These are phyloP conservation scores for Mamestra brassicae DNA, from an alignment of 2,888 invertebrate species.

Conservation along the genomic window DNA sequence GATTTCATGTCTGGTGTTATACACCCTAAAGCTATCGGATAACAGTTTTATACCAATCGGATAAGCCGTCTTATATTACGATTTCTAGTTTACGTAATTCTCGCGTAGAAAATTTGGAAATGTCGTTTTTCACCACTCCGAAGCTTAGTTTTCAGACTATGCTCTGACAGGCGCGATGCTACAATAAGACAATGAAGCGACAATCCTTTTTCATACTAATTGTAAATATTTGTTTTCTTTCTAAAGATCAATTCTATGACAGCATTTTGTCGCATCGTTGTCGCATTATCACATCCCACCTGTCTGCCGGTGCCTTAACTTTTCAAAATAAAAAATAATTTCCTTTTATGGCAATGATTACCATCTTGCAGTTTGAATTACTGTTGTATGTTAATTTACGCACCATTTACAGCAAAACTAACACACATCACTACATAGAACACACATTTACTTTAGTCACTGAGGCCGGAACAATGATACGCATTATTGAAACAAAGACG, in stretches of 20 bases:
- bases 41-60: slow-evolving; percentile 5
- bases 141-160: neutral
- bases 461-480: slow-evolving; percentile 60
- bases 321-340: neutral
- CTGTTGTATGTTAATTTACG: neutral
- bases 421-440: slow-evolving; percentile 7
- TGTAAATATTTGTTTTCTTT: too few species aligned
- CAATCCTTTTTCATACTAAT: neutral
- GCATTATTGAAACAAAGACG: slow-evolving; percentile 69
- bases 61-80: slow-evolving; percentile 4
- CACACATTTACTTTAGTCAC: slow-evolving; percentile 46
- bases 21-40: neutral
- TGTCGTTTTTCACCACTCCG: neutral
- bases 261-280: neutral
- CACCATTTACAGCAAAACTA: neutral
- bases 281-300: neutral
- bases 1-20: neutral
- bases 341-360: neutral
- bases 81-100: slow-evolving; percentile 1
- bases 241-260: too few species aligned
- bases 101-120: neutral
- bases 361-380: neutral
- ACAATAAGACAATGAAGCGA: neutral
- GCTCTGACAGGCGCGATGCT: neutral
- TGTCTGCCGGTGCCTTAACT: neutral